Evolutionary conservation across 2,888 invertebrate species (phyloP).

Genomic region (Macrosoma leucophasiata): DNA sequence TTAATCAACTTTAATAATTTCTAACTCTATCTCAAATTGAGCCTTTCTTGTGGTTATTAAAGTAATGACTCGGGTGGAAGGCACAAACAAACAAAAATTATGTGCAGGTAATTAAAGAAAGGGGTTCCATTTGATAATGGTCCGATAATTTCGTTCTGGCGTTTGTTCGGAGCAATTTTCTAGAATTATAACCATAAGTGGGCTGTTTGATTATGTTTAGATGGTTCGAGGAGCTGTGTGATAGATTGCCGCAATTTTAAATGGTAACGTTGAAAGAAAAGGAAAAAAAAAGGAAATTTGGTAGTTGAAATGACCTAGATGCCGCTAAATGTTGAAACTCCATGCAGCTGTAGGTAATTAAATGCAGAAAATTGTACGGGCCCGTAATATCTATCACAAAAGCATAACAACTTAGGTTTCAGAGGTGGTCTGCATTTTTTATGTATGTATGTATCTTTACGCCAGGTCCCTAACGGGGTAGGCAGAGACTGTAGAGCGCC

Average conservation of each 20-base stretch:
- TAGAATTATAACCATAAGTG: slow-evolving; percentile 56
- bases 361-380: no score
- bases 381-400: no score
- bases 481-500: no score
- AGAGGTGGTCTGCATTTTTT: no score
- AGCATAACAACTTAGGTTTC: no score
- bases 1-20: slow-evolving; percentile 59
- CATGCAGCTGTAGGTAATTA: no score
- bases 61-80: slow-evolving; percentile 57
- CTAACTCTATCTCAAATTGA: slow-evolving; percentile 49
- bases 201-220: slow-evolving; percentile 54
- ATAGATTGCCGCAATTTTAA: slow-evolving; percentile 48
- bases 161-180: slow-evolving; percentile 57
- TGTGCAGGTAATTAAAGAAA: slow-evolving; percentile 70
- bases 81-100: slow-evolving; percentile 68
- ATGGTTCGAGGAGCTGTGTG: slow-evolving; percentile 45
- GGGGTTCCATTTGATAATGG: slow-evolving; percentile 68
- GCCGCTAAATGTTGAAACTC: no score
- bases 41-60: slow-evolving; percentile 54
- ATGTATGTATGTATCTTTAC: no score
- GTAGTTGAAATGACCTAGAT: no score
- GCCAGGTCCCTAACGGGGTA: no score
- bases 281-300: no score
- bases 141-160: slow-evolving; percentile 57
- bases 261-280: no score